These are phyloP conservation scores for Hymenopus coronatus DNA, from an alignment of 2,888 invertebrate genomes.

Conservation along the genomic window DNA sequence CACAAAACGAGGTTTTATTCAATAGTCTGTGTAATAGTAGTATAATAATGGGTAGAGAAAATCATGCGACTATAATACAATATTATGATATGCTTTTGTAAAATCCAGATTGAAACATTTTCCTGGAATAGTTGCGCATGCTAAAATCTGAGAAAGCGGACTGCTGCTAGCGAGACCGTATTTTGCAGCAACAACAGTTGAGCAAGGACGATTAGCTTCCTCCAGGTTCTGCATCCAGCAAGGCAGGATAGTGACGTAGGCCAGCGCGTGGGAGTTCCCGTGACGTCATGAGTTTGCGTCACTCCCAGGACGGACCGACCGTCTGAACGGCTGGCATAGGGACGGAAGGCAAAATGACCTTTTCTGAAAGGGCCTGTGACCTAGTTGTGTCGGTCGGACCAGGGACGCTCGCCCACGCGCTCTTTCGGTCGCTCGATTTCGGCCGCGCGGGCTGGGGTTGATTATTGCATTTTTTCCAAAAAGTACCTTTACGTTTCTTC, in stretches of 20 bases:
- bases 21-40: too few species aligned
- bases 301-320: not conserved
- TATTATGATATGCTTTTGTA: too few species aligned
- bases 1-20: too few species aligned
- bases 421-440: not conserved
- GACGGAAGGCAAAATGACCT: not conserved
- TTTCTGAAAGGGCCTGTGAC: not conserved
- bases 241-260: not conserved
- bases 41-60: too few species aligned
- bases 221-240: not conserved
- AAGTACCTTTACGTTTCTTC: not conserved
- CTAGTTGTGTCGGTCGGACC: not conserved
- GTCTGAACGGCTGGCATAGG: not conserved
- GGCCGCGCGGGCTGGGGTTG: not conserved
- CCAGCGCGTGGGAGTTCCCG: not conserved
- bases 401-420: not conserved
- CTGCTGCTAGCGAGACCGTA: not conserved
- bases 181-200: not conserved
- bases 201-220: not conserved
- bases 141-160: not conserved
- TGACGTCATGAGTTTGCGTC: conserved; percentile 5
- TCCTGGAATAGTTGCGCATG: too few species aligned
- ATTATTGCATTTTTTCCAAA: not conserved
- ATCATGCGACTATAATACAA: too few species aligned
- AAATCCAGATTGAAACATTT: too few species aligned